These are phyloP conservation scores for Lepidurus apus DNA, from an alignment of 1,140 invertebrate species.

Conservation along the genomic window DNA sequence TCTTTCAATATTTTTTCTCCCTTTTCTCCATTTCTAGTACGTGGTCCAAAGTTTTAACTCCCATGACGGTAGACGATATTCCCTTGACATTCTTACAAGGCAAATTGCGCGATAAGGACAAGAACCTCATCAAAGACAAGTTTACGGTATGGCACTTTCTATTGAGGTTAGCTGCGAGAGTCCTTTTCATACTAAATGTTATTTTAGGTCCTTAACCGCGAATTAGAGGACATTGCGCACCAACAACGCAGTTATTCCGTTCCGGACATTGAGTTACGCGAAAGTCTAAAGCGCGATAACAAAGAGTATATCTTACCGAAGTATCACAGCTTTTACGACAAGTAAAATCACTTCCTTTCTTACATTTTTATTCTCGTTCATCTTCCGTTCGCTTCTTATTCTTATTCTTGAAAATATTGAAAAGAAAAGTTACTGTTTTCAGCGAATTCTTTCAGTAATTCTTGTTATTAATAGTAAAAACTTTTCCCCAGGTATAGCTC, in stretches of 20 bases:
- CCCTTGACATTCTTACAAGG: conserved; percentile 54
- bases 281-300: conserved; percentile 75
- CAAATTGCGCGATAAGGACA: conserved; percentile 79
- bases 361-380: not conserved
- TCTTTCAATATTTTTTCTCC: conserved; percentile 25
- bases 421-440: not conserved
- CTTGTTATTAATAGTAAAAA: not conserved
- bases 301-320: conserved; percentile 76
- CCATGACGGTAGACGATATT: conserved; percentile 63
- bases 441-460: not conserved
- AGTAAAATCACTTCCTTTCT: conserved; percentile 47
- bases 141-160: conserved; percentile 59
- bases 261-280: conserved; percentile 80
- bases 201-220: conserved; percentile 81
- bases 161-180: conserved; percentile 11
- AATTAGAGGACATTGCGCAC: conserved; percentile 81
- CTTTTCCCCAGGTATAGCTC: conserved; percentile 54
- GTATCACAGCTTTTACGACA: conserved; percentile 72
- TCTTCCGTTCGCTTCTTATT: not conserved
- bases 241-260: conserved; percentile 87
- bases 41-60: conserved; percentile 75
- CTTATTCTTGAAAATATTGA: no score
- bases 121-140: conserved; percentile 87
- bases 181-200: conserved; percentile 31
- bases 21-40: conserved; percentile 48